A percentile compares a stretch with the other conserved stretches of the same genome.
phyloP scores from a whole-genome alignment of 2,113 vertebrate genomes.

The Saccopteryx leptura region DNA sequence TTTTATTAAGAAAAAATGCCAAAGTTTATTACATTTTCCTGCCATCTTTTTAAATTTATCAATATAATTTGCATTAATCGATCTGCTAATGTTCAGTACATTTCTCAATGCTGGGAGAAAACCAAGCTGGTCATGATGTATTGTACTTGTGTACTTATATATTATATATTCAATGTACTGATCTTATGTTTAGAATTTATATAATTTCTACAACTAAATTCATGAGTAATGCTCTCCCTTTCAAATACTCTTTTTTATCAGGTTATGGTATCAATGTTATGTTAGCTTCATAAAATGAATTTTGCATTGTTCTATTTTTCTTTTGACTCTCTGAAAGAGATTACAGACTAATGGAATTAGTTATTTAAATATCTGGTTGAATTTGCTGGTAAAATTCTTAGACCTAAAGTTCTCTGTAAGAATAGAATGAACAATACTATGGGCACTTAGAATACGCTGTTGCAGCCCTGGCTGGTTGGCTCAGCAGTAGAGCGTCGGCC shows the following conservation, averaged over 20 bases:
- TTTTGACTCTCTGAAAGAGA: background rate
- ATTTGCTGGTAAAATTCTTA: background rate
- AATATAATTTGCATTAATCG: slow-evolving; percentile 15
- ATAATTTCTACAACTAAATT: background rate
- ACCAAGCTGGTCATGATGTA: background rate
- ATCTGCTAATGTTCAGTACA: slow-evolving; percentile 32
- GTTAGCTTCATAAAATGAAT: background rate
- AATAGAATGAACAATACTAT: background rate
- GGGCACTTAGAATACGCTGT: too few relatives aligned
- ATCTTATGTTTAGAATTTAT: background rate
- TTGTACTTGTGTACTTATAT: background rate
- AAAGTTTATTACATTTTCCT: background rate
- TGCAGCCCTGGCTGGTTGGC: too few relatives aligned
- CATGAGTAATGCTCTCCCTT: background rate
- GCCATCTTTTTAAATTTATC: background rate
- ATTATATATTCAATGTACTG: background rate
- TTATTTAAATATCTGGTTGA: slow-evolving; percentile 28
- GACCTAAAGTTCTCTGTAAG: background rate
- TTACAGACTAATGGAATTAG: background rate
- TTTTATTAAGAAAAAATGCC: background rate
- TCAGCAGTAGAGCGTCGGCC: too few relatives aligned
- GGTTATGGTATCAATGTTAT: background rate
- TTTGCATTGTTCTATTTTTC: background rate
- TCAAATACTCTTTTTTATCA: background rate
- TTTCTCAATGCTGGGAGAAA: background rate